Base-by-base conservation (phyloP, 2,888 invertebrate genomes). In the Metacarcinus magister region DNA sequence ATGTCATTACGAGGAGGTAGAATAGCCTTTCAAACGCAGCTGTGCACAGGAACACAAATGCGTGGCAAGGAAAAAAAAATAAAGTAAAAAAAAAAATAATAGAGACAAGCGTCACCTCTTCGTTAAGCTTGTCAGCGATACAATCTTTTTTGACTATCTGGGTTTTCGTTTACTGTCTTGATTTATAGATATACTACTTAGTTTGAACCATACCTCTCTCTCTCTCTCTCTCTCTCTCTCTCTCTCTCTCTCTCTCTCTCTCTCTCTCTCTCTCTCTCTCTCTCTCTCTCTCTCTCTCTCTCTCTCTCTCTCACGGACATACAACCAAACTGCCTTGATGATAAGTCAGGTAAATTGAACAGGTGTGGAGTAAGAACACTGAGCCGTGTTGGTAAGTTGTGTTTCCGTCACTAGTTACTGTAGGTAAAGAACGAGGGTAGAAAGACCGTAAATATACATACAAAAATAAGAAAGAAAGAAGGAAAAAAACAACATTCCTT, bases 231-330 rank as follows among this genome's bases (percentile, higher is more conserved):
- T 60, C 16, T 60, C 60, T 60, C 89, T 87, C 89, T 87, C 89
- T 87, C 89, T 87, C 89, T 87, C 89, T 87, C 89, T 87, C 89
- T 87, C 89, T 87, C 89, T 87, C 89, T 87, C 89, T 89, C 89
- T 89, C 89, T 43, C 43, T 89, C 89, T 89, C 89, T 89, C 89
- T 89, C 89, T 89, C 89, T 89, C 89, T 89, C 89, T 87, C 89
- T 89, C 89, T 89, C 39, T 89, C 39, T 43, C 3, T n/a, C 39
- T 8, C 19, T 28, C 32, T 32, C n/a, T n/a, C n/a, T n/a, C n/a
- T n/a, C n/a, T n/a, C n/a, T n/a, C n/a, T n/a, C n/a, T n/a, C n/a
- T n/a, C n/a, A n/a, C n/a, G 54, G 54, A 54, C 10, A 54, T 87
- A 32, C 87, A 16, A 19, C 87, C n/a, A 10, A 7, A 32, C 87